Percentiles rank a stretch among this genome's conserved stretches.
Evolutionary conservation across 2,113 vertebrate genomes (phyloP).

Genomic region (Pseudorasbora parva): DNA sequence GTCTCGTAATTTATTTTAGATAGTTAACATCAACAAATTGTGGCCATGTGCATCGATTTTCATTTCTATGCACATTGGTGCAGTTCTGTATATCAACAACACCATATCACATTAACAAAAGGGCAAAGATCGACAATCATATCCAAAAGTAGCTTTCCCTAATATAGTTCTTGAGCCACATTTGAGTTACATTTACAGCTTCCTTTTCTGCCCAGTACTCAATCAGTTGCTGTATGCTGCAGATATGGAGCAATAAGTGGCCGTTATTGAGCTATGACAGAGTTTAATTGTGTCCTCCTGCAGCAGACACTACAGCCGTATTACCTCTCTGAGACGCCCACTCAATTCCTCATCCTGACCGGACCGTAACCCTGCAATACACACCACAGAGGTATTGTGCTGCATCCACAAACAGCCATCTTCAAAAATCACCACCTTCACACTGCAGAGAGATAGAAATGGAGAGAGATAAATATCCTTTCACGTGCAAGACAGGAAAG

Average conservation of each 20-base stretch:
- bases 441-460: slow-evolving; percentile 13
- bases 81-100: background rate
- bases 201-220: background rate
- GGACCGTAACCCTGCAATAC: slow-evolving; percentile 26
- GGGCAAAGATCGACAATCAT: background rate
- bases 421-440: background rate
- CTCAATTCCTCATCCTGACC: slow-evolving; percentile 24
- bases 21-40: background rate
- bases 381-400: slow-evolving; percentile 12
- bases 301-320: slow-evolving; percentile 23
- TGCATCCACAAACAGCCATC: background rate
- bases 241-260: slow-evolving; percentile 13
- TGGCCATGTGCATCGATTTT: background rate
- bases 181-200: background rate
- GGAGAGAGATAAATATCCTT: background rate
- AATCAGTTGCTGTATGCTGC: background rate
- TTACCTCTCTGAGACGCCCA: slow-evolving; percentile 8
- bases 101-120: background rate
- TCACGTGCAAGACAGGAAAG: background rate
- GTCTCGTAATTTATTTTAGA: background rate
- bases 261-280: background rate
- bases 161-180: background rate
- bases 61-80: background rate
- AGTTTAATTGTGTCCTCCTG: slow-evolving; percentile 27
- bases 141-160: background rate